Evolutionary conservation across 2,888 invertebrate genomes (phyloP).

Genomic region (Morpho deidamia): DNA sequence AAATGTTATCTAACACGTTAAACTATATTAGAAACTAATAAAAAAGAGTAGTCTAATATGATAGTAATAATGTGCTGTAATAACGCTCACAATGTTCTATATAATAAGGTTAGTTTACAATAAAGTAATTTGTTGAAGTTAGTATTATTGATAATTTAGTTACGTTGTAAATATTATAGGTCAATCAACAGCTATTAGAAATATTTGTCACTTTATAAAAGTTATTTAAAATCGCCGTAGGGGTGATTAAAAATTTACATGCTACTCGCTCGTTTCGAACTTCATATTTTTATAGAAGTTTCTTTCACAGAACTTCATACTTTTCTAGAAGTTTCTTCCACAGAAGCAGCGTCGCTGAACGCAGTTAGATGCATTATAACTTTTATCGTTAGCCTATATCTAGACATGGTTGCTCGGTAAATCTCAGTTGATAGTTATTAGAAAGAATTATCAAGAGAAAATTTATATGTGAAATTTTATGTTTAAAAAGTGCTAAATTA

Average conservation of each 20-base stretch:
- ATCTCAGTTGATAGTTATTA: not conserved
- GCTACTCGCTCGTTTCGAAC: too few relatives aligned
- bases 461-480: not conserved
- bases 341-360: not conserved
- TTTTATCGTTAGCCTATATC: slow-evolving; percentile 8
- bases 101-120: too few relatives aligned
- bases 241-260: too few relatives aligned
- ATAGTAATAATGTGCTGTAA: too few relatives aligned
- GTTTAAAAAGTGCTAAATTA: not conserved
- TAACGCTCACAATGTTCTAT: too few relatives aligned
- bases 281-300: too few relatives aligned
- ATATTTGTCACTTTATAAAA: not conserved
- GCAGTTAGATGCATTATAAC: not conserved
- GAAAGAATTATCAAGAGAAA: not conserved
- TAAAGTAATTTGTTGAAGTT: too few relatives aligned
- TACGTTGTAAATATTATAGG: too few relatives aligned
- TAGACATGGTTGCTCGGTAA: slow-evolving; percentile 1
- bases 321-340: not conserved
- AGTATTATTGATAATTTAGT: too few relatives aligned
- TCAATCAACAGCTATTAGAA: not conserved
- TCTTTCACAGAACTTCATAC: not conserved
- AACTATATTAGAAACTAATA: too few relatives aligned
- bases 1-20: too few relatives aligned
- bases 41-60: too few relatives aligned
- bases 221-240: not conserved